Evolutionary conservation across 2,888 invertebrate genomes (phyloP).

Genomic region (Apodemia duryi): DNA sequence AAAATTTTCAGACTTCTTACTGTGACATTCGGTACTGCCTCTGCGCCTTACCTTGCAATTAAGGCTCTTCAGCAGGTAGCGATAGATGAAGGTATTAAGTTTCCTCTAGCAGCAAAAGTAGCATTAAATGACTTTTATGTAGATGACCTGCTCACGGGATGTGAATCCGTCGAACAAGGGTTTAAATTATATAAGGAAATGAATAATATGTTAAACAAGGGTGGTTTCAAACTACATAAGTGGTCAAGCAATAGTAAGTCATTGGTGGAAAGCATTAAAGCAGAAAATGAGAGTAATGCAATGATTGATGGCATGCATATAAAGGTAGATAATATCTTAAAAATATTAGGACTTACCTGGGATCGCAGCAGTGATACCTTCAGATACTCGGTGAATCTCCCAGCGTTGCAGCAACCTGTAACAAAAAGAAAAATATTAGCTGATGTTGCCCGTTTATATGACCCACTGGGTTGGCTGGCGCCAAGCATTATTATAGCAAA

Average conservation of each 20-base stretch:
- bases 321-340: slow-evolving; percentile 20
- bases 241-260: slow-evolving; percentile 8
- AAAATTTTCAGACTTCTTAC: slow-evolving; percentile 5
- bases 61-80: slow-evolving; percentile 13
- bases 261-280: not conserved
- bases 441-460: slow-evolving; percentile 26
- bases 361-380: slow-evolving; percentile 17
- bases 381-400: slow-evolving; percentile 13
- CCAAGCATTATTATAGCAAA: not conserved
- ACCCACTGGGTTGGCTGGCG: slow-evolving; percentile 21
- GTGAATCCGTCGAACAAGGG: slow-evolving; percentile 4
- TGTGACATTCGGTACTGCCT: slow-evolving; percentile 15
- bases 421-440: slow-evolving; percentile 26
- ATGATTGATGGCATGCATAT: slow-evolving; percentile 6
- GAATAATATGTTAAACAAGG: slow-evolving; percentile 9
- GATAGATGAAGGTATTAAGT: not conserved
- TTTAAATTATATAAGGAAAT: slow-evolving; percentile 1
- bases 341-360: slow-evolving; percentile 22
- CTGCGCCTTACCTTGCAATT: slow-evolving; percentile 11
- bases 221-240: slow-evolving; percentile 5
- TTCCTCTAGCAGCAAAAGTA: slow-evolving; percentile 3
- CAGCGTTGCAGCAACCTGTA: not conserved
- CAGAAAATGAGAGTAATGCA: not conserved
- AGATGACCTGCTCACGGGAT: slow-evolving; percentile 11
- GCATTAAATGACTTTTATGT: slow-evolving; percentile 17